A percentile compares a stretch with the other conserved stretches of the same genome.
phyloP scores from a whole-genome alignment of 2,888 invertebrate genomes.

The Notocelia uddmanniana region DNA sequence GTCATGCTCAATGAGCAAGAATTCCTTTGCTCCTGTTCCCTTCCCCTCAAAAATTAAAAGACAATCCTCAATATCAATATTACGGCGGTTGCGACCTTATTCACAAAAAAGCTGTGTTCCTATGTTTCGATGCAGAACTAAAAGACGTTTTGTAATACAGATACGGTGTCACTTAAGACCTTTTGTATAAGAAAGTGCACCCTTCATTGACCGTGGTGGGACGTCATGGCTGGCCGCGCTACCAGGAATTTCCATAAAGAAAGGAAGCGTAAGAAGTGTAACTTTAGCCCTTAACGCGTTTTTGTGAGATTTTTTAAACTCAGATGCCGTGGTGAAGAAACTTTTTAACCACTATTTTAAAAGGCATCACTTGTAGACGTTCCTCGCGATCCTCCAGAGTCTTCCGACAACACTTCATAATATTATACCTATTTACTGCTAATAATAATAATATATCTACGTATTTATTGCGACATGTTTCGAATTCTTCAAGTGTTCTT shows the following conservation, averaged over 20 bases:
- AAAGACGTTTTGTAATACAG: background rate
- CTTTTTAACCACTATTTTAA: background rate
- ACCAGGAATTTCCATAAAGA: slow-evolving; percentile 17
- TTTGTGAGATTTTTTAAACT: background rate
- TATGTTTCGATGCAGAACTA: background rate
- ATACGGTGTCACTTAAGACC: background rate
- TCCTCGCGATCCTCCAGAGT: background rate
- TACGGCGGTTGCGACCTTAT: background rate
- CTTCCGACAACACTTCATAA: no score
- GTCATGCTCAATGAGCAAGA: slow-evolving; percentile 41
- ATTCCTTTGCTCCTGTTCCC: slow-evolving; percentile 37
- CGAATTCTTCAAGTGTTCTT: no score
- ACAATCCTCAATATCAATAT: background rate
- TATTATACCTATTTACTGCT: no score
- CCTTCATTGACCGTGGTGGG: slow-evolving; percentile 23
- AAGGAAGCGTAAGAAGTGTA: slow-evolving; percentile 31
- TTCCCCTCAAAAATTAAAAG: background rate
- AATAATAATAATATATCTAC: no score
- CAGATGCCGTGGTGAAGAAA: background rate
- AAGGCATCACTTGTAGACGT: background rate
- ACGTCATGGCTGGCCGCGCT: slow-evolving; percentile 16
- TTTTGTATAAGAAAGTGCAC: background rate
- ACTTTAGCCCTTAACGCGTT: slow-evolving; percentile 20
- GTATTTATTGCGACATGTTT: no score
- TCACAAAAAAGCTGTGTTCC: background rate